phyloP scores from a whole-genome alignment of 2,113 vertebrate species.

The Marmota flaviventris region DNA sequence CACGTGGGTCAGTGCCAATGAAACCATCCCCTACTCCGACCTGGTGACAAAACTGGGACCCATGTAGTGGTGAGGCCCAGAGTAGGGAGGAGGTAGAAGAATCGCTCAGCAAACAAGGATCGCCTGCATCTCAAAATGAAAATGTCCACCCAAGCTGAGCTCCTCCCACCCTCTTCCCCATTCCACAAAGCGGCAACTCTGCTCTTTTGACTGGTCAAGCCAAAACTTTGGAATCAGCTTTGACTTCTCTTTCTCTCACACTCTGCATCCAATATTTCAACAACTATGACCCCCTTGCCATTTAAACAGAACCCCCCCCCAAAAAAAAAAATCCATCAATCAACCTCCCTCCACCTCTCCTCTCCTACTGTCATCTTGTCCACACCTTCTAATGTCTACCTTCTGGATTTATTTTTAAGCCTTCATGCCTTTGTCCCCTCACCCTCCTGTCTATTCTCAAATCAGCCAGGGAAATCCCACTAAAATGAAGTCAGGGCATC shows the following conservation, averaged over 20 bases:
- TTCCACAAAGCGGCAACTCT: neutral
- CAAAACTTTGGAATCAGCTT: neutral
- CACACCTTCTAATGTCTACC: neutral
- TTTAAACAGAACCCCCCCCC: neutral
- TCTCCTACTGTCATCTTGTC: neutral
- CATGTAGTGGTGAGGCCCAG: neutral
- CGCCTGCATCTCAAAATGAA: neutral
- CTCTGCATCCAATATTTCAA: neutral
- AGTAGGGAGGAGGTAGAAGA: neutral
- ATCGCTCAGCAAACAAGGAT: neutral
- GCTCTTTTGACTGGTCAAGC: neutral
- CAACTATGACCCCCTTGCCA: neutral
- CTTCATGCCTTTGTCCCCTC: neutral
- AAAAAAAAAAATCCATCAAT: neutral
- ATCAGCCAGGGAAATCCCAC: slow-evolving; percentile 13
- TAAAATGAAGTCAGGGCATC: neutral
- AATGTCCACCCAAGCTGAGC: fast-evolving
- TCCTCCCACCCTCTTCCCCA: neutral
- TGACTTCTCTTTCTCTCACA: neutral
- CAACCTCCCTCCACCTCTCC: neutral
- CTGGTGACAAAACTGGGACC: neutral
- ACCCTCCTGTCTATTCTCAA: neutral
- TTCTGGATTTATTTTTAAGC: neutral
- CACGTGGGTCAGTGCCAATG: neutral
- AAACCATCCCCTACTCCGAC: neutral